These are phyloP conservation scores for Macrostomum lignano DNA, from an alignment of 1,140 invertebrate species.

Conservation along the genomic window DNA sequence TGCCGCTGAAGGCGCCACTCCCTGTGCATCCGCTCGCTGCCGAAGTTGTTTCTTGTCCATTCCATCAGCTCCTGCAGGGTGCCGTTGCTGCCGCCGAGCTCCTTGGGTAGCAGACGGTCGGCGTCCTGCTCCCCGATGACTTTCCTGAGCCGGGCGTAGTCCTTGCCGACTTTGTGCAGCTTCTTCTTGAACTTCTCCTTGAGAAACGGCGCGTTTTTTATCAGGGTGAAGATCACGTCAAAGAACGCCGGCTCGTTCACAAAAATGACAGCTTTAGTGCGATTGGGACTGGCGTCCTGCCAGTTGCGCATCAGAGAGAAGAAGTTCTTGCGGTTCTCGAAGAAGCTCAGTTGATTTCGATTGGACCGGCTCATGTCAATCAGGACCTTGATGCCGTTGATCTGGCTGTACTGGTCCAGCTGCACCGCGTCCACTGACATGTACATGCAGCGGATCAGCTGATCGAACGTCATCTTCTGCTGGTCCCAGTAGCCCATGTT, in stretches of 20 bases:
- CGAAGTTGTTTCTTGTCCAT: conserved; percentile 44
- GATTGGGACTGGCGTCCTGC: conserved; percentile 38
- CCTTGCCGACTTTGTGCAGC: too few species aligned
- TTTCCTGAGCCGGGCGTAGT: too few species aligned
- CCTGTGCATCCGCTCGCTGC: too few species aligned
- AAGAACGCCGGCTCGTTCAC: conserved; percentile 48
- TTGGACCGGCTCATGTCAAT: conserved; percentile 58
- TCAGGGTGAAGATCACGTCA: conserved; percentile 42
- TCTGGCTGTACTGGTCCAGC: conserved; percentile 48
- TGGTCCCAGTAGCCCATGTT: conserved; percentile 36
- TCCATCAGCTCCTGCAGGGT: conserved; percentile 44
- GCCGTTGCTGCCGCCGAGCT: too few species aligned
- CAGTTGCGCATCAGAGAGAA: too few species aligned
- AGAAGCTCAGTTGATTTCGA: too few species aligned
- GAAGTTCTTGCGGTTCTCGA: too few species aligned
- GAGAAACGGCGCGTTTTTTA: conserved; percentile 52
- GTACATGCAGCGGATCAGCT: conserved; percentile 45
- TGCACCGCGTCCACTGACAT: conserved; percentile 44
- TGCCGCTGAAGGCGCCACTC: too few species aligned
- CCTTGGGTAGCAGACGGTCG: too few species aligned
- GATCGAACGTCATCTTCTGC: conserved; percentile 42
- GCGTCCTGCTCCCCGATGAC: too few species aligned
- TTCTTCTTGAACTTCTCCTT: conserved; percentile 31
- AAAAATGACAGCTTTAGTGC: conserved; percentile 42
- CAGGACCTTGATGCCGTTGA: conserved; percentile 45